phyloP scores from a whole-genome alignment of 2,113 vertebrate genomes.

The Chionomys nivalis region DNA sequence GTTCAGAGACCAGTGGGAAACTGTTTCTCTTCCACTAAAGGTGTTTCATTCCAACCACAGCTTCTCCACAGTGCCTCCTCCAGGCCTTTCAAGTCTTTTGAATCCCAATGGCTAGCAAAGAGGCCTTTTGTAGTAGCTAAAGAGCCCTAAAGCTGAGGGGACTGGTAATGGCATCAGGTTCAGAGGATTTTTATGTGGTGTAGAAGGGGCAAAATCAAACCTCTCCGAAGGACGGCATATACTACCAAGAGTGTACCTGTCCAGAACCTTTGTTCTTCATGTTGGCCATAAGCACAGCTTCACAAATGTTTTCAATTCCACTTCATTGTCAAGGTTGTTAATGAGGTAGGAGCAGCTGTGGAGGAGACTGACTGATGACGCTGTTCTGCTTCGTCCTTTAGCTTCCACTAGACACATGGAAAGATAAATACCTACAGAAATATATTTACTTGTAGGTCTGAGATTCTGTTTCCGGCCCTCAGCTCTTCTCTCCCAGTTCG shows the following conservation, averaged over 20 bases:
- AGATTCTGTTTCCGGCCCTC: slow-evolving; percentile 27
- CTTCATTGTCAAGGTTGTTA: slow-evolving; percentile 54
- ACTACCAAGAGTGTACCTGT: slow-evolving; percentile 56
- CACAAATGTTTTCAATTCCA: slow-evolving; percentile 54
- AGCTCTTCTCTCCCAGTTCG: background rate
- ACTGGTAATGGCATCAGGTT: slow-evolving; percentile 59
- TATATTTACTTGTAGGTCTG: slow-evolving; percentile 38
- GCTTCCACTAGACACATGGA: background rate
- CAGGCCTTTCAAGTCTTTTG: slow-evolving; percentile 82
- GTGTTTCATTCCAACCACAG: slow-evolving; percentile 61
- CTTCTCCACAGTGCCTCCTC: slow-evolving; percentile 76
- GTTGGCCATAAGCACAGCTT: background rate
- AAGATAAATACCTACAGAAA: slow-evolving; percentile 58
- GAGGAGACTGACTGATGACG: background rate
- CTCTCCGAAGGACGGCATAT: slow-evolving; percentile 48
- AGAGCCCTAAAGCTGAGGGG: slow-evolving; percentile 62
- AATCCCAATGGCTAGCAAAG: slow-evolving; percentile 68
- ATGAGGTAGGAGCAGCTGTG: slow-evolving; percentile 29
- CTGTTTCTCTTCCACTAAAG: slow-evolving; percentile 79
- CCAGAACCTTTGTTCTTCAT: slow-evolving; percentile 67
- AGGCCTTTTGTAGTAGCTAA: slow-evolving; percentile 75
- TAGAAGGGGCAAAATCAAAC: background rate
- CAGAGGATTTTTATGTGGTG: slow-evolving; percentile 60
- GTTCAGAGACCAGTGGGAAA: slow-evolving; percentile 83
- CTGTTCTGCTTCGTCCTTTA: background rate